Conservation (phyloP, 2,113 vertebrate genomes). For the Ovibos moschatus region DNA sequence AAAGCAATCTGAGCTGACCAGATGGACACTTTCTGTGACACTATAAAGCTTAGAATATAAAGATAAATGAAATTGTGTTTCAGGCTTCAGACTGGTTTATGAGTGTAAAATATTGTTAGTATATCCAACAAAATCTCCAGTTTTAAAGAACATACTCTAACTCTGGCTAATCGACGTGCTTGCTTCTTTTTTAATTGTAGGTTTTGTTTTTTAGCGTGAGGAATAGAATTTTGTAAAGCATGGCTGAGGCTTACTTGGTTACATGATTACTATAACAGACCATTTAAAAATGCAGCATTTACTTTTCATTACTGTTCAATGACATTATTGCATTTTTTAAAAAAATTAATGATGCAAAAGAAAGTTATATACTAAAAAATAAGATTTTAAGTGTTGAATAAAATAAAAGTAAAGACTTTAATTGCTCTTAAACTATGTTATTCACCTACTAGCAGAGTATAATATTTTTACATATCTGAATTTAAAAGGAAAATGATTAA, state of each 20-base stretch:
- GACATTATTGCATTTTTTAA: neutral
- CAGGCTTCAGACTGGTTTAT: conserved; percentile 74
- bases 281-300: neutral
- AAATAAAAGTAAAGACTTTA: neutral
- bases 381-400: neutral
- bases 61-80: conserved; percentile 83
- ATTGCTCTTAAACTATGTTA: neutral
- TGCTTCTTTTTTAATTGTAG: neutral
- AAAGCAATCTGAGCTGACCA: conserved; percentile 88
- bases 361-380: neutral
- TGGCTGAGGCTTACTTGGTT: neutral
- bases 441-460: neutral
- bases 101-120: conserved; percentile 74
- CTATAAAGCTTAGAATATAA: conserved; percentile 82
- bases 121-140: conserved; percentile 40
- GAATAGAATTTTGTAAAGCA: neutral
- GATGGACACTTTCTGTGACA: conserved; percentile 87
- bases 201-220: neutral
- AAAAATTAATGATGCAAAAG: neutral
- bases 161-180: neutral
- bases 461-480: neutral
- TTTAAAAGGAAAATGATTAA: neutral
- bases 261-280: neutral
- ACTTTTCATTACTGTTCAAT: neutral
- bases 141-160: conserved; percentile 44